Base-by-base conservation (phyloP, 2,797 vertebrate species). In the Myoxocephalus aenaeus region DNA sequence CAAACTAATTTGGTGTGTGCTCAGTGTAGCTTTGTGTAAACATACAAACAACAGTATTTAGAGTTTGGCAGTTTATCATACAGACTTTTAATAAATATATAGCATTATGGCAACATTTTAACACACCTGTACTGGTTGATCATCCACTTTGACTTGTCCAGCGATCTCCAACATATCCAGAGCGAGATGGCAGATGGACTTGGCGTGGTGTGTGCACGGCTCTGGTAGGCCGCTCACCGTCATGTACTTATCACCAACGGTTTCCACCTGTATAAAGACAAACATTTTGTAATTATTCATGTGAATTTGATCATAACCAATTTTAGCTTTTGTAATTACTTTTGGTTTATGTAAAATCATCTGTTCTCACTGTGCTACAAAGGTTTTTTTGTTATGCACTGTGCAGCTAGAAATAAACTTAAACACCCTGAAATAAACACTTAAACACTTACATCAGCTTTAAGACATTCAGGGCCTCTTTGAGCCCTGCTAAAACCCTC, bases 161-260 rank as follows among this genome's bases (percentile, higher is more conserved):
- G 98, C 97, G 20, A 99, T 99, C 93, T 99, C 98, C 97, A 99
- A 94, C 98, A 99, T 99, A 86, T 99, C 98, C 64, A 99, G 92
- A 61, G 98, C 98, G 74, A 99, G 94, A 89, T 99, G 97, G 88
- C 98, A 97, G 86, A 99, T 98, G 17, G 98, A 99, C 82, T 97
- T 96, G 79, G 98, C 98, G 40, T 99, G 98, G 90, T 99, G 98
- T 40, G 96, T 96, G 84, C 98, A 99, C 0, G 97, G 98, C 89
- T 99, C 98, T 4, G 98, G 98, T 11, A 99, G 95, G 57, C 98
- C 98, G 66, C 98, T 99, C 85, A 99, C 98, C 0, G 98, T 99
- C 98, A 99, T 99, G 73, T 99, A 99, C 82, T 99, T 99, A 88
- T 99, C 98, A 12, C 98, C 98, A 58, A 99, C 98, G 0, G 98